Base-by-base conservation (phyloP, 2,113 vertebrate species). In the Dryoscopus gambensis region DNA sequence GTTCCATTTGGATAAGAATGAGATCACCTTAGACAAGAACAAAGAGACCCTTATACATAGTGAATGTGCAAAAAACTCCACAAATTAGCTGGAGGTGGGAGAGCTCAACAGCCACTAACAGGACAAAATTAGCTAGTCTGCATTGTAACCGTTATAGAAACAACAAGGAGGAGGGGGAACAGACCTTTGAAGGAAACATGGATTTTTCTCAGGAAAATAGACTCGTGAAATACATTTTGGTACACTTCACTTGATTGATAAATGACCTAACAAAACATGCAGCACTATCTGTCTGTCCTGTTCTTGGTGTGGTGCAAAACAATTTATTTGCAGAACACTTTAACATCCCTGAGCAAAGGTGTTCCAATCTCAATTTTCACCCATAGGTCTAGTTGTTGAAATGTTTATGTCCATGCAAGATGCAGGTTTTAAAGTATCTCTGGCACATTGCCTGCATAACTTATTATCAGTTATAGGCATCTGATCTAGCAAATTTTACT, bases 11-110 rank as follows among this genome's bases (percentile, higher is more conserved):
- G 83, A 84, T 95, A 84, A 93, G 82, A 95, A 94, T 84, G 75
- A 96, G 50, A 92, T 96, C 85, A 94, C 85, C 90, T 94, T 92
- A 93, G 90, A 93, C 55, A 94, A 90, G 93, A 90, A 91, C 79
- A 93, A 87, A 93, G 63, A 90, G 59, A 77, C 68, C 67, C 71
- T 93, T 88, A 74, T 35, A 64, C 71, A 92, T 14, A 94, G 47
- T 71, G 79, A 95, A 81, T 78, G 79, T 83, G 75, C 19, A 76
- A 79, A 92, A 85, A 69, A 15, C 0, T 13, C 49, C 40, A 33
- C 63, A 74, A 77, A 86, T 81, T 80, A 88, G 56, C 59, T 84
- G 79, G 35, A 80, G 71, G 68, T 88, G 42, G 82, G 64, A 88
- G 55, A 90, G 37, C 67, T 71, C 78, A 92, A 88, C 82, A 86